A percentile compares a stretch with the other conserved stretches of the same genome.
phyloP scores from a whole-genome alignment of 2,113 vertebrate species.

The Grus americana region DNA sequence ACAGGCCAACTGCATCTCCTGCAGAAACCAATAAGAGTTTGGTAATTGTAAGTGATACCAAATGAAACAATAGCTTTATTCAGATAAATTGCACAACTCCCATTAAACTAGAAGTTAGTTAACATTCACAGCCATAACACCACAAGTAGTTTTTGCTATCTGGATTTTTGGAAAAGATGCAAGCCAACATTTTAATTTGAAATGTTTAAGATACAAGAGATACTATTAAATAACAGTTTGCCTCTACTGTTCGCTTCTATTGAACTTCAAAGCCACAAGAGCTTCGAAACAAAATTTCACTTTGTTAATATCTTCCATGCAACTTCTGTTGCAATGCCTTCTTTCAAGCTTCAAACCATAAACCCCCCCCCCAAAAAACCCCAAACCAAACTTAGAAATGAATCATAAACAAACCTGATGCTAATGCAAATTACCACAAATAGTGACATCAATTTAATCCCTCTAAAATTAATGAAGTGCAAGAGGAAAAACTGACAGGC shows the following conservation, averaged over 20 bases:
- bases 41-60: fast-evolving
- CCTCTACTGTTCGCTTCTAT: neutral
- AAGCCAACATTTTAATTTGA: neutral
- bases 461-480: neutral
- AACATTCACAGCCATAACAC: neutral
- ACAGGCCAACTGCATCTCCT: neutral
- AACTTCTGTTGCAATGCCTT: neutral
- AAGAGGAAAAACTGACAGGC: neutral
- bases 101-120: neutral
- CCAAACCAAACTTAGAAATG: neutral
- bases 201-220: neutral
- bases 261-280: neutral
- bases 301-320: neutral
- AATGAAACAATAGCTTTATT: neutral
- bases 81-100: neutral
- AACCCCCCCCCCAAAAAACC: too few species aligned
- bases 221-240: neutral
- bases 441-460: neutral
- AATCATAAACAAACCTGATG: neutral
- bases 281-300: neutral
- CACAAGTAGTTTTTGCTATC: neutral
- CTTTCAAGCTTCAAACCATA: neutral
- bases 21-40: neutral
- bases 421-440: neutral
- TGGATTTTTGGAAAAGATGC: neutral